Base-by-base conservation (phyloP, 2,797 vertebrate species). In the Platyrinchus mystaceus region DNA sequence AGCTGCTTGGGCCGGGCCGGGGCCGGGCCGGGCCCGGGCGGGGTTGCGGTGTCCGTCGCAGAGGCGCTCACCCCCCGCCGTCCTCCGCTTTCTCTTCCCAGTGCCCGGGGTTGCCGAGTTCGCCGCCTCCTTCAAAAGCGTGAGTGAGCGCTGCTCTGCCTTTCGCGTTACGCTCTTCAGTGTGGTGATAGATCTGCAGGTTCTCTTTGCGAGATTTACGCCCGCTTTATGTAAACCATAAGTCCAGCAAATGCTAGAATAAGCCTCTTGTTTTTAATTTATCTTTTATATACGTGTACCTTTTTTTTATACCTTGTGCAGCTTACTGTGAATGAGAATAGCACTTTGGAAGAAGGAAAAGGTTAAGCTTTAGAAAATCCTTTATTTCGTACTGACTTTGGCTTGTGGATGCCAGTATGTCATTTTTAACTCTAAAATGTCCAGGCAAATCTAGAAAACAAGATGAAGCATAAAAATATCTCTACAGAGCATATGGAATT, bases 61-160 rank as follows among this genome's bases (percentile, higher is more conserved):
- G 23, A 7, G 46, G 15, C 21, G 7, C 77, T 89, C 34, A 32
- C 3, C 12, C 16, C 4, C 3, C 18, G 10, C 53, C 27, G 32
- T 39, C 7, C 14, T 46, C 34, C 22, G 3, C 39, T 95, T 34
- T 94, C 32, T 90, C 59, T 89, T 94, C 83, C 28, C 95, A 99
- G 99, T 99, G 96, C 99, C 99, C 10, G 99, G 99, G 41, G 99
- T 99, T 87, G 98, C 99, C 92, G 99, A 99, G 97, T 99, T 99
- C 96, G 99, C 99, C 82, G 99, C 99, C 80, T 99, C 99, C 89
- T 99, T 99, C 98, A 99, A 99, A 98, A 99, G 99, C 95, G 99
- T 99, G 97, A 99, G 99, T 98, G 96, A 71, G 21, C 41, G 26
- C 74, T 15, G 28, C 62, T 11, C 12, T 43, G 44, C 37, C 36